These are phyloP conservation scores for Nemopilema nomurai DNA, from an alignment of 30 jellyfish, hydroid and myxozoan species.

Conservation along the genomic window DNA sequence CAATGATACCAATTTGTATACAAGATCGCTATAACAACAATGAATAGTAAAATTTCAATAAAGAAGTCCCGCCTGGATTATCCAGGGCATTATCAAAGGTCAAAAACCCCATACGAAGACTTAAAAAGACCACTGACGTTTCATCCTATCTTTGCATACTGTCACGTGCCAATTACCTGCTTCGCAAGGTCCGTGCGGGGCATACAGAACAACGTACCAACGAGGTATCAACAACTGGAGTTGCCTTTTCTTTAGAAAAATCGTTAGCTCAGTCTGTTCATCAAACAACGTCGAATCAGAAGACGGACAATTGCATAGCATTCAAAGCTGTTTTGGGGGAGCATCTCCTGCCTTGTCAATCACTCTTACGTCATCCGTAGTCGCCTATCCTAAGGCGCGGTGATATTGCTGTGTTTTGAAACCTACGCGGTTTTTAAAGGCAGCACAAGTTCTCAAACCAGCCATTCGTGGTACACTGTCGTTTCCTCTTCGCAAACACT, in stretches of 20 bases:
- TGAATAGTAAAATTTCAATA: neutral
- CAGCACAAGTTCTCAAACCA: slow-evolving; percentile 52
- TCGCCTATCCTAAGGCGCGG: no score
- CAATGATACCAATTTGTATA: neutral
- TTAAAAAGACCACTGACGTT: neutral
- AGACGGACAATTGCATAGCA: neutral
- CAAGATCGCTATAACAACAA: neutral
- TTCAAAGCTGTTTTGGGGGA: no score
- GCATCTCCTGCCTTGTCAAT: no score
- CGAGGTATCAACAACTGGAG: neutral
- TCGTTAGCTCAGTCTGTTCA: neutral
- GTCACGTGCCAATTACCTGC: neutral
- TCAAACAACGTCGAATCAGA: neutral
- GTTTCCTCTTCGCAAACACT: slow-evolving; percentile 87
- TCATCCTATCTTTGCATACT: neutral
- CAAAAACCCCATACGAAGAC: neutral
- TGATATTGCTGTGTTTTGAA: neutral
- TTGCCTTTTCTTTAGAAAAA: neutral
- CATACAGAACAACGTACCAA: no score
- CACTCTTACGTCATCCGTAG: no score
- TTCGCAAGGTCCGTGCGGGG: neutral
- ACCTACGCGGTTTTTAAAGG: neutral
- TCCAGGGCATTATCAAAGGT: neutral
- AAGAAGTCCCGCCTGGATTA: no score
- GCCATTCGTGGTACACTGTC: slow-evolving; percentile 93